Percentiles rank a stretch among this genome's conserved stretches.
Evolutionary conservation across 1,140 invertebrate genomes (phyloP).

Genomic region (Trinorchestia longiramus): DNA sequence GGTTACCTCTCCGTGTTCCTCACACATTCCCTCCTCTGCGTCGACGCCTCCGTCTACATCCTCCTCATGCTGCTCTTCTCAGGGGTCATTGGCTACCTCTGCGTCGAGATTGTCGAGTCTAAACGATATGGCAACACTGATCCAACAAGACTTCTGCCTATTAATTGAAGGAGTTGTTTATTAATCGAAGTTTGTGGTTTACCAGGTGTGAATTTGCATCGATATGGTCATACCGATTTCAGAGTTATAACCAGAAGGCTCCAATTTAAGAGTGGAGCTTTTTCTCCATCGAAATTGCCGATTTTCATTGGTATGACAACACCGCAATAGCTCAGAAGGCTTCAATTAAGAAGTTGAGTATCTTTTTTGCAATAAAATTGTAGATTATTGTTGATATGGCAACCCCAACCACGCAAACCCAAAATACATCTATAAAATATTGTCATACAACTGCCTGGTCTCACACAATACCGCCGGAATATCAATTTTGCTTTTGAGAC

Average conservation of each 20-base stretch:
- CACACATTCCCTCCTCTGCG: slow-evolving; percentile 11
- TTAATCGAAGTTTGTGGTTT: neutral
- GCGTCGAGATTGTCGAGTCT: slow-evolving; percentile 17
- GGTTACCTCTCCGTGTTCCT: slow-evolving; percentile 42
- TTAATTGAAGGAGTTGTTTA: neutral
- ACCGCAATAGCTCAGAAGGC: neutral
- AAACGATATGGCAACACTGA: neutral
- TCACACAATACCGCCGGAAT: too few relatives aligned
- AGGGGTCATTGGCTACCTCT: slow-evolving; percentile 28
- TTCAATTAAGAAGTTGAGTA: neutral
- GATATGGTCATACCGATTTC: neutral
- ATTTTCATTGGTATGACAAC: neutral
- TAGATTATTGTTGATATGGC: neutral
- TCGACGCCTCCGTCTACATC: slow-evolving; percentile 29
- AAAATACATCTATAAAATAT: too few relatives aligned
- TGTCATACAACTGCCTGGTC: too few relatives aligned
- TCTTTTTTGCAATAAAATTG: neutral
- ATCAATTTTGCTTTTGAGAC: too few relatives aligned
- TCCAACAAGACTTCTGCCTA: neutral
- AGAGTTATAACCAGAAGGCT: neutral
- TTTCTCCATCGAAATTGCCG: neutral
- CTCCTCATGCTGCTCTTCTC: slow-evolving; percentile 39
- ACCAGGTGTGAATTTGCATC: neutral
- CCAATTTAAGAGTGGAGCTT: neutral
- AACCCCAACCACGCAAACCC: too few relatives aligned